Percentiles rank a stretch among this genome's conserved stretches.
These are phyloP conservation scores for Globia sparganii DNA, from an alignment of 2,888 invertebrate species.

Conservation along the genomic window DNA sequence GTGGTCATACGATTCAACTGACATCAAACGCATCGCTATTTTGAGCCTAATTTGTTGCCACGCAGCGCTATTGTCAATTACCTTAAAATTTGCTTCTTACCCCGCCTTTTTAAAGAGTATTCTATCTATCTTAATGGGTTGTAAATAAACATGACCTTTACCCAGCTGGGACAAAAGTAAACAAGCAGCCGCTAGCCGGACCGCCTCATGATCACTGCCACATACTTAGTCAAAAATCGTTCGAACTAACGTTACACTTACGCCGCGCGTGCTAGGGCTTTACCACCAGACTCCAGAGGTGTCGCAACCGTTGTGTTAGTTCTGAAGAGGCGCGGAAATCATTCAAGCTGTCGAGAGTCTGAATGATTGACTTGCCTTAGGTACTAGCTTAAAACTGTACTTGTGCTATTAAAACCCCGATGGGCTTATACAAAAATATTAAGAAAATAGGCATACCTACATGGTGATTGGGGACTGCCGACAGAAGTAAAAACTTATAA, in stretches of 20 bases:
- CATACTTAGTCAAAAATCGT: neutral
- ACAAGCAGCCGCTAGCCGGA: neutral
- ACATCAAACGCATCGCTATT: neutral
- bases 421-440: too few species aligned
- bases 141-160: neutral
- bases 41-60: neutral
- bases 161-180: neutral
- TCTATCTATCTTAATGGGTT: neutral
- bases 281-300: too few species aligned
- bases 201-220: too few species aligned
- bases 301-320: neutral
- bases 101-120: neutral
- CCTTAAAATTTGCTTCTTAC: neutral
- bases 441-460: too few species aligned
- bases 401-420: too few species aligned
- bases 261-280: neutral
- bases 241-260: neutral
- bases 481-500: too few species aligned
- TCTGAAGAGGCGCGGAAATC: too few species aligned
- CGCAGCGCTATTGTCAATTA: neutral
- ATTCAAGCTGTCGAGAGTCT: too few species aligned
- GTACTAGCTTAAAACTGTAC: too few species aligned
- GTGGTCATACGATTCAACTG: too few species aligned
- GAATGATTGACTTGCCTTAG: too few species aligned
- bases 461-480: too few species aligned